Evolutionary conservation across 2,797 vertebrate genomes (phyloP), one percentile per base, ranked within the genome.

Genomic region (Decapterus maruadsi): DNA sequence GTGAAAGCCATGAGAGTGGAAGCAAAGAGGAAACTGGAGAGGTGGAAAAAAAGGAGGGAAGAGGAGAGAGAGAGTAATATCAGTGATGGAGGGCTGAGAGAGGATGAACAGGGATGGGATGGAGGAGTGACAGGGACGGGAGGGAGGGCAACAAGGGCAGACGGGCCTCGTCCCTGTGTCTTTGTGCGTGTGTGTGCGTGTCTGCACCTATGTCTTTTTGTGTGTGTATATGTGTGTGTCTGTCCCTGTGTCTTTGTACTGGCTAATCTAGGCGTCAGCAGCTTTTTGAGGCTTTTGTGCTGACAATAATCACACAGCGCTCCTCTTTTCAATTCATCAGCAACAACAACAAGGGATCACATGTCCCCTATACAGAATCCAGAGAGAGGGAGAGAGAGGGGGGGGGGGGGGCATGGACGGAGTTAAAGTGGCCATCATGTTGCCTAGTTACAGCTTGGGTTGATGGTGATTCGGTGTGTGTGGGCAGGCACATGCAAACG

Each of bases 271-370:
- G 87, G 96, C 94, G 96, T 97, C 96, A 97, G 96, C 96, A 97
- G 95, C 95, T 96, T 97, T 96, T 96, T 96, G 95, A 96, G 96
- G 95, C 96, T 93, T 96, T 96, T 97, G 95, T 96, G 96, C 96
- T 96, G 96, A 97, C 96, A 96, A 95, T 95, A 96, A 97, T 94
- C 94, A 93, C 92, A 94, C 83, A 65, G 86, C 79, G 93, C 94
- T 94, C 93, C 93, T 94, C 93, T 94, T 96, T 96, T 96, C 95
- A 95, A 93, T 96, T 94, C 93, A 96, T 97, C 96, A 97, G 96
- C 96, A 96, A 91, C 92, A 96, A 92, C 91, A 96, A 95, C 94
- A 95, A 95, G 93, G 86, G 90, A 92, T 96, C 94, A 96, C 93
- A 92, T 93, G 95, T 94, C 94, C 93, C 94, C 90, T 91, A 94